These are phyloP conservation scores for Alca torda DNA, from an alignment of 2,797 vertebrate species.

Conservation along the genomic window DNA sequence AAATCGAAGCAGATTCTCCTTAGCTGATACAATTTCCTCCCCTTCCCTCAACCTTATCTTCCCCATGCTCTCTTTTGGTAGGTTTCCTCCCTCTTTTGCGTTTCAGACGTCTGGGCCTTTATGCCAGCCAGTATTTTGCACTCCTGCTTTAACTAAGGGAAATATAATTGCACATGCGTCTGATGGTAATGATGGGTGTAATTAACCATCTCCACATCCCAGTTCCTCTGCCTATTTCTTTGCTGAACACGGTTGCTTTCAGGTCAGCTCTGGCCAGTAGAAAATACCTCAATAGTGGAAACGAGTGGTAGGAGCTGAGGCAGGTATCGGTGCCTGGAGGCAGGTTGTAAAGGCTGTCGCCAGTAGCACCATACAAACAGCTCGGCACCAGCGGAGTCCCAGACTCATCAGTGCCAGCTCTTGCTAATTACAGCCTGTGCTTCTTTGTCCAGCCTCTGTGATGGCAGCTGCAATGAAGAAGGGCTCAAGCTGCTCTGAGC, in stretches of 20 bases:
- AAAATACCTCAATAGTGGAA: not conserved
- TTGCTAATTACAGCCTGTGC: not conserved
- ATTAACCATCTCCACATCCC: not conserved
- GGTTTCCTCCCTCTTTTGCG: not conserved
- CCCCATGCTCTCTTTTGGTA: fast-evolving
- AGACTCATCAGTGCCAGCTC: not conserved
- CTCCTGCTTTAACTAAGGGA: not conserved
- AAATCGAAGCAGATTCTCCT: not conserved
- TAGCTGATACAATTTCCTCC: not conserved
- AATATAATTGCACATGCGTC: not conserved
- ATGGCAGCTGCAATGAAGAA: not conserved
- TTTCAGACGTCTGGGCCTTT: not conserved
- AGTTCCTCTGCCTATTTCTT: not conserved
- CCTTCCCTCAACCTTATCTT: not conserved
- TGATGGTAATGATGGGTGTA: not conserved
- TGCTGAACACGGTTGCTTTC: not conserved
- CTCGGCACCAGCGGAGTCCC: not conserved
- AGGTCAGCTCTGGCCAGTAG: not conserved
- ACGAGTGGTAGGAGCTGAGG: not conserved
- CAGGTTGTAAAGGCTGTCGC: not conserved
- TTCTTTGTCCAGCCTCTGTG: not conserved
- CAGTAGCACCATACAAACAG: not conserved
- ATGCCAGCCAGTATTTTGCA: not conserved
- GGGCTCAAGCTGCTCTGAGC: not conserved
- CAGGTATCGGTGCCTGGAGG: not conserved